Percentiles rank a stretch among this genome's conserved stretches.
These are phyloP conservation scores for Oncorhynchus nerka DNA, from an alignment of 2,113 vertebrate genomes.

Conservation along the genomic window DNA sequence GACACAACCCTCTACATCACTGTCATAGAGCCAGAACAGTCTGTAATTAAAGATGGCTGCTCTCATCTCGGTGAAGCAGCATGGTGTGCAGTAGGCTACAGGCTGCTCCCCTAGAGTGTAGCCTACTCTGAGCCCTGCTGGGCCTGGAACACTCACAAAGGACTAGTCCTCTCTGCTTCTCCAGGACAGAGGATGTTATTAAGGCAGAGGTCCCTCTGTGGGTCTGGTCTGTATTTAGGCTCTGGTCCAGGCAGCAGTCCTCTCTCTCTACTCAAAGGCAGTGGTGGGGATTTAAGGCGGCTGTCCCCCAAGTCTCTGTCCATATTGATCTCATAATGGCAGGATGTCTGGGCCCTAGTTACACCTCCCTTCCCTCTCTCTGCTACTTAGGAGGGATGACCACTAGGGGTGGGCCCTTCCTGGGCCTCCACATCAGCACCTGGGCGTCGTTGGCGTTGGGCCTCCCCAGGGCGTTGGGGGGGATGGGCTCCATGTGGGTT, in stretches of 20 bases:
- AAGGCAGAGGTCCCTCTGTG: slow-evolving; percentile 40
- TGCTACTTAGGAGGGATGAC: slow-evolving; percentile 89
- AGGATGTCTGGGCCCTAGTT: background rate
- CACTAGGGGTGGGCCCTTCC: slow-evolving; percentile 86
- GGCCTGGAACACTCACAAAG: slow-evolving; percentile 28
- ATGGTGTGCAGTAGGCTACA: slow-evolving; percentile 66
- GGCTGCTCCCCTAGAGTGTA: slow-evolving; percentile 41
- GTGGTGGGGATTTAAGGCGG: slow-evolving; percentile 74
- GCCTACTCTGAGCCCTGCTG: background rate
- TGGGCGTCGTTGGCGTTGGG: slow-evolving; percentile 98
- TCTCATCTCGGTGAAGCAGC: slow-evolving; percentile 52
- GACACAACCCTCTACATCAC: background rate
- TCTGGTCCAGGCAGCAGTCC: slow-evolving; percentile 8
- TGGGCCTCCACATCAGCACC: slow-evolving; percentile 97
- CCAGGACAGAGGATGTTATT: background rate
- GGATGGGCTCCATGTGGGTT: slow-evolving; percentile 93
- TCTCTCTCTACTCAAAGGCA: slow-evolving; percentile 69
- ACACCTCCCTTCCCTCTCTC: slow-evolving; percentile 3
- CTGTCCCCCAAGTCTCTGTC: slow-evolving; percentile 38
- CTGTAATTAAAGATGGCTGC: slow-evolving; percentile 12
- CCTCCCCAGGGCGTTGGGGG: slow-evolving; percentile 88
- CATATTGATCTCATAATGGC: background rate
- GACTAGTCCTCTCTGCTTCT: slow-evolving; percentile 24
- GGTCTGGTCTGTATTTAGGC: slow-evolving; percentile 12
- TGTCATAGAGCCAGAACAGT: background rate